These are phyloP conservation scores for Enteromius trimaculatus DNA, from an alignment of 2,797 vertebrate species.

Conservation along the genomic window DNA sequence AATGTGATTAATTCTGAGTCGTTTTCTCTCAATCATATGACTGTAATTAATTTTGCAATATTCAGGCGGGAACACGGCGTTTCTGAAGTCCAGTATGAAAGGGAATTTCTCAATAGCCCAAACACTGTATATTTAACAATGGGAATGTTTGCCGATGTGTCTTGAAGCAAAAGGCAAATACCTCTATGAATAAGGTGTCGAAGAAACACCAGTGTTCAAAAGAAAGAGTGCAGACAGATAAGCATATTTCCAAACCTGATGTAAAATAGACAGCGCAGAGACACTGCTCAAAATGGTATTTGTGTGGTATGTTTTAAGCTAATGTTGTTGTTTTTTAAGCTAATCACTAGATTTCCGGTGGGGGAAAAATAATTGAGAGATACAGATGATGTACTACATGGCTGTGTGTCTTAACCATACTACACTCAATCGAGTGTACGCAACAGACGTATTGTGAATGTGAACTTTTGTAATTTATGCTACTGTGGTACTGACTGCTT, in stretches of 20 bases:
- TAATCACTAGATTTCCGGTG: conserved; percentile 14
- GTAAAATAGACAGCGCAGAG: conserved; percentile 7
- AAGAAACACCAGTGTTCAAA: background rate
- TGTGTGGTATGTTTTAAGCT: conserved; percentile 22
- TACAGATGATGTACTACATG: conserved; percentile 49
- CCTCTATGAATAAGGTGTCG: background rate
- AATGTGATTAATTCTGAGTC: conserved; percentile 6
- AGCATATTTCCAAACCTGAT: conserved; percentile 16
- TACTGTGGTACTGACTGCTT: conserved; percentile 65
- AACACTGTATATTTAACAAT: conserved; percentile 8
- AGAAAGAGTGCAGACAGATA: conserved; percentile 1
- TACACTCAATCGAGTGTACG: conserved; percentile 64
- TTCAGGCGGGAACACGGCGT: conserved; percentile 13
- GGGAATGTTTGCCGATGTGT: conserved; percentile 7
- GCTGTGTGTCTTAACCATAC: conserved; percentile 50
- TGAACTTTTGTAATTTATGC: conserved; percentile 68
- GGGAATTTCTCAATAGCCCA: conserved; percentile 21
- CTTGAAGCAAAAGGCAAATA: background rate
- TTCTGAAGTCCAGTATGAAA: conserved; percentile 25
- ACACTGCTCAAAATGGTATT: conserved; percentile 13
- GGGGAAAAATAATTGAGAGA: background rate
- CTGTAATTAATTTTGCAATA: background rate
- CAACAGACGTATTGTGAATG: conserved; percentile 72
- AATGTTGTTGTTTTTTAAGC: conserved; percentile 8
- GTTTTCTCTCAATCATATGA: background rate